phyloP scores from a whole-genome alignment of 2,888 invertebrate species.

The Perizoma flavofasciatum region DNA sequence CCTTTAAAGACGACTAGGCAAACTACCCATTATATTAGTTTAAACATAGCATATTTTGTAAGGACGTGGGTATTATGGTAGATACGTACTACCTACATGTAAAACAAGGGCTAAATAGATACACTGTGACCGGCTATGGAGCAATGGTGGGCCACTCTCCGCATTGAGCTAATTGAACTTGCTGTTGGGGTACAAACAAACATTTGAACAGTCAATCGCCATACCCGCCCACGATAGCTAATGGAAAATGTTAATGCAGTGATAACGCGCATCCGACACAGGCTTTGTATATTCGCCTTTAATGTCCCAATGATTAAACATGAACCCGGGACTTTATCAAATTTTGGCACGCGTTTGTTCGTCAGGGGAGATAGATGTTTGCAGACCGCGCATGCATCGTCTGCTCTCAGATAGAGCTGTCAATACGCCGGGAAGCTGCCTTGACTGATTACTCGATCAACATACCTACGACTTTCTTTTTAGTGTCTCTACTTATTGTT shows the following conservation, averaged over 20 bases:
- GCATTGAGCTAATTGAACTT: constrained; percentile 38
- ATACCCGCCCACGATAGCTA: constrained; percentile 49
- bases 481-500: constrained; percentile 17
- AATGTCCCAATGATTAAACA: constrained; percentile 80
- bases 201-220: constrained; percentile 59
- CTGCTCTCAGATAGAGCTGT: constrained; percentile 73
- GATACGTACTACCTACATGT: too few relatives aligned
- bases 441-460: constrained; percentile 77
- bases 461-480: constrained; percentile 50
- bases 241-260: constrained; percentile 74
- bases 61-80: too few relatives aligned
- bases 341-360: constrained; percentile 81
- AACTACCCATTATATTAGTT: too few relatives aligned
- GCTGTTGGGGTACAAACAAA: constrained; percentile 47
- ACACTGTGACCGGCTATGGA: constrained; percentile 1
- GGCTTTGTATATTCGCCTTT: constrained; percentile 58
- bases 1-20: too few relatives aligned
- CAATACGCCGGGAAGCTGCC: constrained; percentile 68
- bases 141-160: background rate
- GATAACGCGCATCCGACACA: constrained; percentile 48
- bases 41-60: too few relatives aligned
- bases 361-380: constrained; percentile 70
- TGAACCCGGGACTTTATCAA: constrained; percentile 79
- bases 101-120: background rate
- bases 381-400: constrained; percentile 71